Base-by-base conservation (phyloP, 2,113 vertebrate genomes). In the Shinisaurus crocodilurus region DNA sequence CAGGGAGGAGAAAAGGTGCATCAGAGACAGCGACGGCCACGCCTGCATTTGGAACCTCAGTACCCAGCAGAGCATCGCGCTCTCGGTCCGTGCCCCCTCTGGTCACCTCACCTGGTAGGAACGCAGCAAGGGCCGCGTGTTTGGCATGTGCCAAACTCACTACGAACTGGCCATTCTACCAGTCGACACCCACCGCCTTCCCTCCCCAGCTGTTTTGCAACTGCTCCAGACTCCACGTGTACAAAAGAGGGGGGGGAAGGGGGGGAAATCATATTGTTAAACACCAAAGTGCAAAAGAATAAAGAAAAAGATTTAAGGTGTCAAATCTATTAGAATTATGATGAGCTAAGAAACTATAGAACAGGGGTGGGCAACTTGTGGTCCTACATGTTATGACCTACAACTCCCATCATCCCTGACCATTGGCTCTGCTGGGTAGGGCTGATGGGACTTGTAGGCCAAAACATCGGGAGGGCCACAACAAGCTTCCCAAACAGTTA, bases 1-100 rank as follows among this genome's bases (percentile, higher is more conserved):
- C 0, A 23, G 29, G 91, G 91, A 91, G 1, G 90, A 92, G 94
- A 95, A 70, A 93, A 6, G 0, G 1, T 7, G n/a, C 82, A 86
- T 96, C 81, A 95, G 92, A 83, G 92, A 84, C 74, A 25, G 86
- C 85, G 6, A 0, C 34, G 50, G 0, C 0, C 27, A 10, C 13
- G 34, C 74, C n/a, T 12, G 34, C 82, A 88, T 82, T 34, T 2
- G 16, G 57, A 18, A 5, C 9, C 90, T 20, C 45, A 25, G 9
- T n/a, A 7, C 12, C 86, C 43, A 86, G 1, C 88, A 18, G 90
- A 90, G 89, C 75, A 7, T 23, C 25, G 20, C 3, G 32, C 15
- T 32, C 8, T 10, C 25, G 10, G 2, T 70, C 69, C 69, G 9
- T 9, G 7, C 23, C 7, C 27, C 43, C 45, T 86, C 87, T 70